Conservation (phyloP, 2,888 invertebrate genomes). For the Polydesmus complanatus region DNA sequence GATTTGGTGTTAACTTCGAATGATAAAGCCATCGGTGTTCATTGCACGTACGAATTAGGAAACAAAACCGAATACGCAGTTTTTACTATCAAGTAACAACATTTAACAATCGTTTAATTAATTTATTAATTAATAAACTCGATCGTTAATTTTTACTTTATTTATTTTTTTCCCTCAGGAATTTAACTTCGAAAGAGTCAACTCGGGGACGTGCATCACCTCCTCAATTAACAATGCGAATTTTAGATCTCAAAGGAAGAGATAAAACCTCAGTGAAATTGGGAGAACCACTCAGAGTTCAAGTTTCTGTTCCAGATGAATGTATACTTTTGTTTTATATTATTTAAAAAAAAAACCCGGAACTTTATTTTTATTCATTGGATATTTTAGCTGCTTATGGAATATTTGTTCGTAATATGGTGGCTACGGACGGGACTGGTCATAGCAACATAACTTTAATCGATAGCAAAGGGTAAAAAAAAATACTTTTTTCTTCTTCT, state of each 20-base stretch:
- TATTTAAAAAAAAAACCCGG: not conserved
- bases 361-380: not conserved
- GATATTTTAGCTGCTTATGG: constrained; percentile 8
- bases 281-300: constrained; percentile 23
- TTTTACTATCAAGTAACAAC: constrained; percentile 21
- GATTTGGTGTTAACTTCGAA: constrained; percentile 22
- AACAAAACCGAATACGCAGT: constrained; percentile 22
- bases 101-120: too few species aligned
- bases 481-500: too few species aligned
- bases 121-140: too few species aligned
- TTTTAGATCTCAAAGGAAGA: constrained; percentile 22
- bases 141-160: not conserved
- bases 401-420: constrained; percentile 9
- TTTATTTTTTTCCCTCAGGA: constrained; percentile 17
- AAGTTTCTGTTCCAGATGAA: constrained; percentile 24
- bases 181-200: constrained; percentile 21
- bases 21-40: constrained; percentile 23
- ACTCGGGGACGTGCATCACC: constrained; percentile 21
- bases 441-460: constrained; percentile 23
- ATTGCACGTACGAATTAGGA: constrained; percentile 22
- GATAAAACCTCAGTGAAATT: constrained; percentile 22
- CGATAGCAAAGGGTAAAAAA: constrained; percentile 23
- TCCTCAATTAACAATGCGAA: constrained; percentile 22
- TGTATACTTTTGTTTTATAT: too few species aligned
- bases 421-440: constrained; percentile 20